Evolutionary conservation across 2,888 invertebrate genomes (phyloP), one percentile per base, ranked within the genome.

Genomic region (Leptinotarsa haldemani): DNA sequence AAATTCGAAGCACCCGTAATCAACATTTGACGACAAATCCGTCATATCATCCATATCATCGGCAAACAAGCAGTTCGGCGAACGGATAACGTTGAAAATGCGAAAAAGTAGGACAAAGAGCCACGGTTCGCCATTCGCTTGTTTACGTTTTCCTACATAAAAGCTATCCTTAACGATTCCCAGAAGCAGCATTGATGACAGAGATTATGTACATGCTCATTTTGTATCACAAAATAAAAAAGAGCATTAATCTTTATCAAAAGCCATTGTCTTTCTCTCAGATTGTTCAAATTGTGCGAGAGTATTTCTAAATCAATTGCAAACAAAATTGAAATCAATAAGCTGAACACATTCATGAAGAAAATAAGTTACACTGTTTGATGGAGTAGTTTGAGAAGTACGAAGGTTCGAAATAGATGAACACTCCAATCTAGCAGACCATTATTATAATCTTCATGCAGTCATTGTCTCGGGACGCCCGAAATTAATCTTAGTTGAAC

Each of bases 81-180:
- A 56, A 56, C 1, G 22, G 25, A 22, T 56, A 56, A 22, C 22
- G 22, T 56, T 22, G 56, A 56, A 56, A 9, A 56, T 22, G 22
- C 20, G 20, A 56, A 56, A 16, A 56, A 56, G 22, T 56, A 56
- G 56, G 25, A 13, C 56, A 56, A 56, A 56, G 22, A 13, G 56
- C 56, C 15, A 15, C 22, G 25, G 15, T 56, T 56, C 20, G 20
- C 22, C 22, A 56, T 56, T 56, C 22, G 25, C 22, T 56, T 56
- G 56, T 56, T 56, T 56, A 56, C 56, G 56, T 22, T 56, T 15
- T 56, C 15, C 56, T 56, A 12, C 56, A 56, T 56, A 22, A 25
- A 56, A 56, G 56, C 22, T 25, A 22, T 56, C 56, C 56, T 56
- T 22, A 56, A 22, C 56, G 13, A 56, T 56, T 56, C 56, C 25